These are phyloP conservation scores for Gila robusta DNA, from an alignment of 2,797 vertebrate genomes.

Conservation along the genomic window DNA sequence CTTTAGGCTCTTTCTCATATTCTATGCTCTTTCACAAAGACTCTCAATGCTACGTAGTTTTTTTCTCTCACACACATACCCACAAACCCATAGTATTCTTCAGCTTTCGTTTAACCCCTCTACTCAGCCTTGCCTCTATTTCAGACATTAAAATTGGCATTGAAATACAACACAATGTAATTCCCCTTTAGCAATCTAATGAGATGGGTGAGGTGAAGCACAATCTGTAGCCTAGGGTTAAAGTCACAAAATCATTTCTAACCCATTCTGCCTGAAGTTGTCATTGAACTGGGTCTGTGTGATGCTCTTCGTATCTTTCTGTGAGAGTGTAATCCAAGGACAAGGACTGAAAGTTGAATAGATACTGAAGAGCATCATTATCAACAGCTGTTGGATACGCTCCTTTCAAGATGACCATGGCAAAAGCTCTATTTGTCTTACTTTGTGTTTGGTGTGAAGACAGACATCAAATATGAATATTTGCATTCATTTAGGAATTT, in stretches of 20 bases:
- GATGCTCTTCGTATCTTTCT: constrained; percentile 26
- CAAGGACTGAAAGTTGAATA: constrained; percentile 21
- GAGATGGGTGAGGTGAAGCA: constrained; percentile 3
- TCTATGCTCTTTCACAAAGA: constrained; percentile 25
- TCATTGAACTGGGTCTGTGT: constrained; percentile 23
- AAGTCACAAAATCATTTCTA: constrained; percentile 28
- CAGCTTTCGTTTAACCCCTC: neutral
- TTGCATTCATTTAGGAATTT: constrained; percentile 17
- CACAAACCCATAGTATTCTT: neutral
- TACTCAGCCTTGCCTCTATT: neutral
- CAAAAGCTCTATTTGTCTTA: constrained; percentile 36
- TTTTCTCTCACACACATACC: neutral
- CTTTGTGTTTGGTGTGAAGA: constrained; percentile 24
- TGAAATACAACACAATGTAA: constrained; percentile 11
- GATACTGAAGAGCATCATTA: constrained; percentile 39
- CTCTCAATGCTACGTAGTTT: constrained; percentile 16
- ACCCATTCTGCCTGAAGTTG: constrained; percentile 32
- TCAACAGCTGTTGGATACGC: constrained; percentile 23
- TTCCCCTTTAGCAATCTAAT: neutral
- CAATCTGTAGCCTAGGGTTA: neutral
- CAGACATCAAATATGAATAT: constrained; percentile 14
- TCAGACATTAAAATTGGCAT: neutral
- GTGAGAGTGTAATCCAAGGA: constrained; percentile 39
- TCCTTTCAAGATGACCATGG: constrained; percentile 24
- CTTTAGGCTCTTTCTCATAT: neutral